phyloP scores from a whole-genome alignment of 2,113 vertebrate genomes.

The Phrynocephalus versicolor region DNA sequence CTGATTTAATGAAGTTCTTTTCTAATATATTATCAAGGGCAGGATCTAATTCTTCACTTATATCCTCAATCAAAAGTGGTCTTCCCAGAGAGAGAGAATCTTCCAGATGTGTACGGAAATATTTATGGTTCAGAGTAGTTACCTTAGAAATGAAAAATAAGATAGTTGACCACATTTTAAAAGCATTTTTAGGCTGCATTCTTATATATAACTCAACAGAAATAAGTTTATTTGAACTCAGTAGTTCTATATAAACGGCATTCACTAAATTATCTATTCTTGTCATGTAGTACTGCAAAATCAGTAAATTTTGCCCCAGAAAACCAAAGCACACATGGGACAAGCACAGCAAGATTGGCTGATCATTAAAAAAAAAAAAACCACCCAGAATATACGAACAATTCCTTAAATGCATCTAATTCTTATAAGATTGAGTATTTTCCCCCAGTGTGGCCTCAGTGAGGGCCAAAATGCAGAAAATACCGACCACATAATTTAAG shows the following conservation, averaged over 20 bases:
- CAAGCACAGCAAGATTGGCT: no score
- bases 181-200: not conserved
- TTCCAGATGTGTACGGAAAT: slow-evolving; percentile 78
- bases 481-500: not conserved
- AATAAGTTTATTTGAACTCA: not conserved
- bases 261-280: no score
- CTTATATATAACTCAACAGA: not conserved
- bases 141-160: slow-evolving; percentile 64
- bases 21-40: slow-evolving; percentile 79
- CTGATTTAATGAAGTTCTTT: slow-evolving; percentile 81
- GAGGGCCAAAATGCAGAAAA: no score
- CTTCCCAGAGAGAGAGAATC: slow-evolving; percentile 78
- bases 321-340: no score
- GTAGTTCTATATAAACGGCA: not conserved
- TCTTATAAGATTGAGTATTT: no score
- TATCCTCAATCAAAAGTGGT: slow-evolving; percentile 78
- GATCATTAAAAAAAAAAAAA: no score
- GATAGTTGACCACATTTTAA: not conserved
- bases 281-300: no score
- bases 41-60: slow-evolving; percentile 78
- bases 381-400: no score
- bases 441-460: no score
- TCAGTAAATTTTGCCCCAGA: no score
- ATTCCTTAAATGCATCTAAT: not conserved
- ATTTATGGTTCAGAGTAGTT: slow-evolving; percentile 79